Percentiles rank a stretch among this genome's conserved stretches.
phyloP scores from a whole-genome alignment of 2,113 vertebrate species.

The Protobothrops mucrosquamatus region DNA sequence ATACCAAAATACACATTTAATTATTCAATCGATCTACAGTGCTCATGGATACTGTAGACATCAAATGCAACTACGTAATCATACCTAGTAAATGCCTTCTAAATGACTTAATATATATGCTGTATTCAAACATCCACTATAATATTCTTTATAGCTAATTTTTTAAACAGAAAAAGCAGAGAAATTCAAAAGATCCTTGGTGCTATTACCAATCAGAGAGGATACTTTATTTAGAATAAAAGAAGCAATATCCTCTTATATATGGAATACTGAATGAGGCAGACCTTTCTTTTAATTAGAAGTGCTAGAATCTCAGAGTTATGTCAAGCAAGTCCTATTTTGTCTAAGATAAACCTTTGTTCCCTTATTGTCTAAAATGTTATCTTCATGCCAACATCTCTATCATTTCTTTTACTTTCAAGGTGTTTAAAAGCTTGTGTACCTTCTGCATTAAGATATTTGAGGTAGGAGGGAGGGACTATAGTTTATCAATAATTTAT shows the following conservation, averaged over 20 bases:
- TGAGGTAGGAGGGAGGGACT: fast-evolving
- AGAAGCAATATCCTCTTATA: background rate
- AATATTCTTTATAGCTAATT: background rate
- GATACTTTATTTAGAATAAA: background rate
- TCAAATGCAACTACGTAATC: background rate
- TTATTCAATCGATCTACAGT: background rate
- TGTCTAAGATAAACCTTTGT: background rate
- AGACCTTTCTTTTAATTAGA: background rate
- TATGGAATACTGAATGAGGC: background rate
- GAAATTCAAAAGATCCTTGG: background rate
- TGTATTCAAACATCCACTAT: background rate
- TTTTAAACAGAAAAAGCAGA: background rate
- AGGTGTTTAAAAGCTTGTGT: background rate
- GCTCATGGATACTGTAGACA: background rate
- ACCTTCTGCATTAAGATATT: background rate
- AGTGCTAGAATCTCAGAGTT: background rate
- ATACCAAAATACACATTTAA: background rate
- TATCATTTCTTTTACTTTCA: background rate
- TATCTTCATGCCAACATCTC: slow-evolving; percentile 12
- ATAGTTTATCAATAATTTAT: slow-evolving; percentile 5
- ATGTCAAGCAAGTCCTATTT: background rate
- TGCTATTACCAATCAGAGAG: background rate
- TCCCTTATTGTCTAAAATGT: background rate
- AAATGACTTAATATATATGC: background rate
- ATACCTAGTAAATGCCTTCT: background rate